phyloP scores from a whole-genome alignment of 2,888 invertebrate species.

The Nesidiocoris tenuis region DNA sequence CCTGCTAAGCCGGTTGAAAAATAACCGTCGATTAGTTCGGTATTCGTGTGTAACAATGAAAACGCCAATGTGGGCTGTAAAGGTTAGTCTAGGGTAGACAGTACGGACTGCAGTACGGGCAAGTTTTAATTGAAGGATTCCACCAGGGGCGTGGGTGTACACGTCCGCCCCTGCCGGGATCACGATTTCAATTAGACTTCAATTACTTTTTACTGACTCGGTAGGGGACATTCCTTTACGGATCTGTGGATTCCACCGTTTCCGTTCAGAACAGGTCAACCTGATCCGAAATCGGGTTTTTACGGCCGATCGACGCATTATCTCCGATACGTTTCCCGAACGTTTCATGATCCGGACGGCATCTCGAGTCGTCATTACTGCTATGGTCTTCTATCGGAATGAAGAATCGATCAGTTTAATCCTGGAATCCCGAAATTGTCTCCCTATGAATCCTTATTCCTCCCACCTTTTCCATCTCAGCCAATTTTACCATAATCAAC shows the following conservation, averaged over 20 bases:
- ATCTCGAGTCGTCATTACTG: too few relatives aligned
- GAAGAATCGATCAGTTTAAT: too few relatives aligned
- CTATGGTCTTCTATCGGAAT: too few relatives aligned
- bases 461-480: too few relatives aligned
- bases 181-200: slow-evolving; percentile 43
- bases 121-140: slow-evolving; percentile 37
- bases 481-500: too few relatives aligned
- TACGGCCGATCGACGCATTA: not conserved
- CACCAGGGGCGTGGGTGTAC: slow-evolving; percentile 10
- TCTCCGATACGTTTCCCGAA: too few relatives aligned
- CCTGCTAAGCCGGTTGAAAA: slow-evolving; percentile 24
- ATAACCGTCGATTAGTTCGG: slow-evolving; percentile 30
- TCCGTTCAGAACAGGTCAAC: not conserved
- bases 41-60: slow-evolving; percentile 26
- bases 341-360: too few relatives aligned
- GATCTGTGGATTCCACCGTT: not conserved
- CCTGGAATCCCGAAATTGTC: too few relatives aligned
- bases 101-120: not conserved
- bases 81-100: too few relatives aligned
- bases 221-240: slow-evolving; percentile 22
- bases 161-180: slow-evolving; percentile 29
- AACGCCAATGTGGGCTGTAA: not conserved
- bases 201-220: slow-evolving; percentile 19
- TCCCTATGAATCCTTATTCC: too few relatives aligned
- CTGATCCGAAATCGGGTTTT: not conserved